Base-by-base conservation (phyloP, 1,140 invertebrate species). In the Camponotus floridanus region DNA sequence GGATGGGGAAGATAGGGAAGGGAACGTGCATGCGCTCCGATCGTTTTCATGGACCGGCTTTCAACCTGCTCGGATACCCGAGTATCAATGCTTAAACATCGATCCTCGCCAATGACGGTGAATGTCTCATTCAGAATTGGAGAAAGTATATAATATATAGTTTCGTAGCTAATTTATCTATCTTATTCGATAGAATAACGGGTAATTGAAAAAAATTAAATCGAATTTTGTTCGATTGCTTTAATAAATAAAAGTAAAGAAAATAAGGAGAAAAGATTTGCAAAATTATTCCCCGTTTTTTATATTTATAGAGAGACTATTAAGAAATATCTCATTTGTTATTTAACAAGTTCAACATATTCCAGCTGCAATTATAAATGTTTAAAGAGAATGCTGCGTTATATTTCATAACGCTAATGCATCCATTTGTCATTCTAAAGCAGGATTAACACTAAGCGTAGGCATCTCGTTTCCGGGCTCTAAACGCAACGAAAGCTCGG, bases 391-490 rank as follows among this genome's bases (percentile, higher is more conserved):
- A 21, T 33, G 21, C 18, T 33, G 33, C 45, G 51, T 61, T 65
- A 31, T 51, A 48, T 85, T 39, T 67, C 59, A 39, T 65, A 55
- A 67, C 42, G 42, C 71, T 65, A 57, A 65, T 65, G 62, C 62
- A 57, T 26, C 45, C 71, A 79, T 65, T 64, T 55, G 76, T 65
- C 74, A 18, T 64, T 51, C 71, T 65, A 85, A 79, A 85, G 62
- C 59, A 11, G 51, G 83, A 85, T 85, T 76, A 76, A 79, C 71
- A 48, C 31, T 57, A 65, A 78, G 48, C 71, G 21, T 39, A 62
- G 18, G 83, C 83, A 79, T 85, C 83, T 85, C 79, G 57, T 76
- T 85, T 84, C 59, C 71, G 62, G 59, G 45, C 59, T 11, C 39
- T 42, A 79, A 79, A 78, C 61, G 48, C 8, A 79, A 65, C 59